These are phyloP conservation scores for Mactra quadrangularis DNA, from an alignment of 1,140 invertebrate species.

Conservation along the genomic window DNA sequence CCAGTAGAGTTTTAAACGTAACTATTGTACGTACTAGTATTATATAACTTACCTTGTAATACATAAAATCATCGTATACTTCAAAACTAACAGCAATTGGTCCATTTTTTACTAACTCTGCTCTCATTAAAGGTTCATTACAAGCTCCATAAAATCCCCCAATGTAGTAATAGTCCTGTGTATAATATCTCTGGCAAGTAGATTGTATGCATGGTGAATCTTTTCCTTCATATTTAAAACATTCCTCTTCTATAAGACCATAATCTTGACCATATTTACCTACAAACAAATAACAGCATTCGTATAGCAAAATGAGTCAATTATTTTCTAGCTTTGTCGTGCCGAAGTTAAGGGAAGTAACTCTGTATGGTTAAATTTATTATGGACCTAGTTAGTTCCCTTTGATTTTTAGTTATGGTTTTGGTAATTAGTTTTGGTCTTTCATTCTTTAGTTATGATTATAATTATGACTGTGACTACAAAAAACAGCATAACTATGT, in stretches of 20 bases:
- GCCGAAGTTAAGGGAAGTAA: too few relatives aligned
- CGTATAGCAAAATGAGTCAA: too few relatives aligned
- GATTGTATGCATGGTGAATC: slow-evolving; percentile 75
- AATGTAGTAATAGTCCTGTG: slow-evolving; percentile 82
- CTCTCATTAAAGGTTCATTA: slow-evolving; percentile 85
- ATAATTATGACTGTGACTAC: too few relatives aligned
- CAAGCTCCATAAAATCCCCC: slow-evolving; percentile 84
- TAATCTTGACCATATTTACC: slow-evolving; percentile 84
- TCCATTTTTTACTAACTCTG: slow-evolving; percentile 84
- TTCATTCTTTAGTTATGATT: too few relatives aligned
- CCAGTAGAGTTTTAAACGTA: too few relatives aligned
- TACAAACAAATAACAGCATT: slow-evolving; percentile 70
- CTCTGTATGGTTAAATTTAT: too few relatives aligned
- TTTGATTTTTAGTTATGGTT: too few relatives aligned
- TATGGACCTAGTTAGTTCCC: too few relatives aligned
- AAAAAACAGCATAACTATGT: too few relatives aligned
- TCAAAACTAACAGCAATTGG: slow-evolving; percentile 85
- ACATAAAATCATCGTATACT: slow-evolving; percentile 83
- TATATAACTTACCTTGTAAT: slow-evolving; percentile 77
- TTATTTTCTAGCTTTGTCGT: too few relatives aligned
- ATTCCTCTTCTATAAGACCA: slow-evolving; percentile 83
- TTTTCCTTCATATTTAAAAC: slow-evolving; percentile 82
- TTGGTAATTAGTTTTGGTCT: too few relatives aligned
- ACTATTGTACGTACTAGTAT: too few relatives aligned
- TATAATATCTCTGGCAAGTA: slow-evolving; percentile 80